These are phyloP conservation scores for Toxotes jaculatrix DNA, from an alignment of 2,113 vertebrate genomes.

Conservation along the genomic window DNA sequence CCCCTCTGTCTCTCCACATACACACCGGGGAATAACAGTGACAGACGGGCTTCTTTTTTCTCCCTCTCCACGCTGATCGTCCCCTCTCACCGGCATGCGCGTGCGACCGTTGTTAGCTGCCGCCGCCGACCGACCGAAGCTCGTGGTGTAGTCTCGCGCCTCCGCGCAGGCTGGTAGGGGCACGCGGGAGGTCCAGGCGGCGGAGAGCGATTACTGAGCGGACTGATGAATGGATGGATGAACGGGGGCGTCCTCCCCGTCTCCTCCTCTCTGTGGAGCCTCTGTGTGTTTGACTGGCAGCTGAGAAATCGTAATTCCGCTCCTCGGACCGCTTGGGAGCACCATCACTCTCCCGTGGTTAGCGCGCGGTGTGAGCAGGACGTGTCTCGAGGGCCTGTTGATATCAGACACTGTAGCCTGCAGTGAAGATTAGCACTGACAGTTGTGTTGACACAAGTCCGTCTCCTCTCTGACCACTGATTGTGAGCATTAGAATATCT, in stretches of 20 bases:
- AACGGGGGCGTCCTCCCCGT: constrained; percentile 40
- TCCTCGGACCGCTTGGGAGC: constrained; percentile 26
- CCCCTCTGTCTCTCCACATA: constrained; percentile 80
- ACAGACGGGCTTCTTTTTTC: constrained; percentile 77
- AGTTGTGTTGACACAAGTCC: constrained; percentile 44
- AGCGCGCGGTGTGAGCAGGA: constrained; percentile 47
- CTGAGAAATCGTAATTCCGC: constrained; percentile 25
- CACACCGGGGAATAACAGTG: constrained; percentile 86
- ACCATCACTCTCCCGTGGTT: constrained; percentile 48
- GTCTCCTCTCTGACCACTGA: constrained; percentile 6
- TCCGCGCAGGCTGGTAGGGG: constrained; percentile 50
- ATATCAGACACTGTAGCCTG: constrained; percentile 49
- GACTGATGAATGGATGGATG: constrained; percentile 53
- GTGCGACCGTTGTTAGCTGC: constrained; percentile 50
- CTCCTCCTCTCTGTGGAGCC: constrained; percentile 55
- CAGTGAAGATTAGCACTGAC: constrained; percentile 45
- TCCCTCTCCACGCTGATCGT: constrained; percentile 31
- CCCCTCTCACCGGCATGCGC: constrained; percentile 48
- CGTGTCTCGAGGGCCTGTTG: constrained; percentile 65
- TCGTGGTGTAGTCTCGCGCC: constrained; percentile 67
- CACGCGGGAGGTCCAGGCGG: constrained; percentile 67
- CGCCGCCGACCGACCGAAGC: constrained; percentile 21
- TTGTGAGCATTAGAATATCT: constrained; percentile 1
- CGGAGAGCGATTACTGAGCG: constrained; percentile 48
- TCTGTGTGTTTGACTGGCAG: constrained; percentile 51